Evolutionary conservation across 1,140 invertebrate genomes (phyloP), one percentile per base, ranked within the genome.

Genomic region (Drosophila ohnishii): DNA sequence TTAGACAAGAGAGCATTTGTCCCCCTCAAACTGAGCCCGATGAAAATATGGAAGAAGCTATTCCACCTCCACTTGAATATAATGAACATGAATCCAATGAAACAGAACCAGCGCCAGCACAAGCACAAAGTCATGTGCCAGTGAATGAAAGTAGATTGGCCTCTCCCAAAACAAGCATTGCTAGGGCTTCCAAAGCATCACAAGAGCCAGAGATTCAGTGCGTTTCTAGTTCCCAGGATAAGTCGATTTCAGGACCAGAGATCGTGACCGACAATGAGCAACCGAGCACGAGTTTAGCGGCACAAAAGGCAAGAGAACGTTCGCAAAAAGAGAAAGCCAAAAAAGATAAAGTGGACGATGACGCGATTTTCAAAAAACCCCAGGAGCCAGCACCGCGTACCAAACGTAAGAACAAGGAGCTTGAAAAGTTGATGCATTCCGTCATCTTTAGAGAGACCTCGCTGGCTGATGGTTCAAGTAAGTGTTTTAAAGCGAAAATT

Each of bases 251-350:
- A 5, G 7, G 7, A 6, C 13, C 8, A 22, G 19, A 22, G 8
- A 22, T 53, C 9, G 50, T 13, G 50, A 22, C 7, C 10, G 50
- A 63, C 22, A 66, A 80, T 0, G 67, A 67, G 42, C 19, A n/a
- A 9, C 84, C 84, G 1, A 87, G 84, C 40, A 87, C 84, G 0
- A 87, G 84, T 19, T 42, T 10, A 32, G 69, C 65, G 1, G 80
- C 84, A 40, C 50, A 47, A 5, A 16, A 69, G 13, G 67, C 67
- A 8, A 30, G 16, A 66, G 44, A 44, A 30, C 11, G 30, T 22
- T 5, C n/a, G 2, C 13, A 22, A 22, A 19, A 8, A n/a, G 3
- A 6, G 8, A n/a, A 57, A 30, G 8, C 14, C 6, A 6, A 25
- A 28, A 28, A 28, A 28, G 25, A 28, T 28, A 28, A 28, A 1